These are phyloP conservation scores for Hetaerina americana DNA, from an alignment of 1,140 invertebrate species.

Conservation along the genomic window DNA sequence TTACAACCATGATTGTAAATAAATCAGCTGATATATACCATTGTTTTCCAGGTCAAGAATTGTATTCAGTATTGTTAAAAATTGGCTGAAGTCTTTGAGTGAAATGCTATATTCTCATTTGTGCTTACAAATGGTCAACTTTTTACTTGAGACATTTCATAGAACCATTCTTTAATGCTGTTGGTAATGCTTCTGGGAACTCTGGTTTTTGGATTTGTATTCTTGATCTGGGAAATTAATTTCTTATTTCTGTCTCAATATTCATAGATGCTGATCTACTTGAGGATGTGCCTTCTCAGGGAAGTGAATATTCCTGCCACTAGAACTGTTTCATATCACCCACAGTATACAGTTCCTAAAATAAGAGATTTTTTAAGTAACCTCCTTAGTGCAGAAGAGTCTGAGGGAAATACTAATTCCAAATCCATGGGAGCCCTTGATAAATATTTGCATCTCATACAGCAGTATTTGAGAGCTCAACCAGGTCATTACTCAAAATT, in stretches of 20 bases:
- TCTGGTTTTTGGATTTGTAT: not conserved
- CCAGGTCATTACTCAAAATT: not conserved
- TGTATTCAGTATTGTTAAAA: too few relatives aligned
- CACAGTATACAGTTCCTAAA: not conserved
- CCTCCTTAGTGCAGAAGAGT: not conserved
- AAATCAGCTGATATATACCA: too few relatives aligned
- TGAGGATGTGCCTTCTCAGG: not conserved
- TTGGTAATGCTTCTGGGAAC: not conserved
- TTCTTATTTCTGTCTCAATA: not conserved
- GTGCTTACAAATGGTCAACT: too few relatives aligned
- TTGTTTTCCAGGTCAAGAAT: too few relatives aligned
- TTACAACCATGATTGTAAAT: too few relatives aligned
- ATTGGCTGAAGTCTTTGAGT: too few relatives aligned
- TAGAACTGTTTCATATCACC: not conserved
- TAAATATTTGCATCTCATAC: not conserved
- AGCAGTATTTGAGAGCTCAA: not conserved
- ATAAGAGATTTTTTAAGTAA: not conserved
- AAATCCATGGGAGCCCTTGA: not conserved
- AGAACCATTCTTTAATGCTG: not conserved
- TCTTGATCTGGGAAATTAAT: too few relatives aligned
- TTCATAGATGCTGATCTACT: not conserved
- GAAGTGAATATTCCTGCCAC: not conserved
- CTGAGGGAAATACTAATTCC: not conserved
- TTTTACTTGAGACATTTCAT: too few relatives aligned
- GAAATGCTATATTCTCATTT: too few relatives aligned